Evolutionary conservation across 1,140 invertebrate genomes (phyloP).

Genomic region (Drosophila melanogaster): DNA sequence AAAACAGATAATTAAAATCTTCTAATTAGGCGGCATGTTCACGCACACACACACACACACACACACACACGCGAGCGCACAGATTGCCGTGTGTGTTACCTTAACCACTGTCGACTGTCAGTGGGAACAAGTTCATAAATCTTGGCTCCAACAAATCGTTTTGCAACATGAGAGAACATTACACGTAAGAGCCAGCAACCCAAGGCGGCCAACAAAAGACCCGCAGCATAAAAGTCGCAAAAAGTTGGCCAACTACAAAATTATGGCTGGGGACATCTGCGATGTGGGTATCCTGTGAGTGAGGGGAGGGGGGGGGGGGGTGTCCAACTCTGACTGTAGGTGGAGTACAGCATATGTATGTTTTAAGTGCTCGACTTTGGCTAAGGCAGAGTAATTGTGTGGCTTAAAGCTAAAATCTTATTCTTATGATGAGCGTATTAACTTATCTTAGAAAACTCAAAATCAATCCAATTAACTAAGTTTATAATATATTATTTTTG

Average conservation of each 20-base stretch:
- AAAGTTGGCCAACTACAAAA: slow-evolving; percentile 36
- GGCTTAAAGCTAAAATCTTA: too few species aligned
- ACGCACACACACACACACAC: slow-evolving; percentile 53
- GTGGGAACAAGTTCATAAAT: slow-evolving; percentile 83
- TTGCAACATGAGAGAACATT: slow-evolving; percentile 81
- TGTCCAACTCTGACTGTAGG: too few species aligned
- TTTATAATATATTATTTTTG: too few species aligned
- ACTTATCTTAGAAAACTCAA: too few species aligned
- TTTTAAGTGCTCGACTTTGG: too few species aligned
- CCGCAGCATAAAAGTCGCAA: slow-evolving; percentile 18
- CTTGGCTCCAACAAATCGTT: slow-evolving; percentile 82
- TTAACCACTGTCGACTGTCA: slow-evolving; percentile 83
- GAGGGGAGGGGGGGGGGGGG: too few species aligned
- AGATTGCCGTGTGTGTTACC: slow-evolving; percentile 63
- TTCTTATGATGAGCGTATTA: too few species aligned
- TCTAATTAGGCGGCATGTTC: slow-evolving; percentile 81
- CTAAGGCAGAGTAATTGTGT: too few species aligned
- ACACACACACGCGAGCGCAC: slow-evolving; percentile 15
- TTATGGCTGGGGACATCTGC: slow-evolving; percentile 4
- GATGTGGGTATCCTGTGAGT: slow-evolving; percentile 13
- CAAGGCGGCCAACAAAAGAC: slow-evolving; percentile 22
- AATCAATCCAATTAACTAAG: too few species aligned
- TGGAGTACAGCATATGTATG: too few species aligned
- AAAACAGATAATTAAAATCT: slow-evolving; percentile 83
- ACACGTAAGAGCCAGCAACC: slow-evolving; percentile 49